phyloP scores from a whole-genome alignment of 2,888 invertebrate genomes.

The Entomobrya proxima region DNA sequence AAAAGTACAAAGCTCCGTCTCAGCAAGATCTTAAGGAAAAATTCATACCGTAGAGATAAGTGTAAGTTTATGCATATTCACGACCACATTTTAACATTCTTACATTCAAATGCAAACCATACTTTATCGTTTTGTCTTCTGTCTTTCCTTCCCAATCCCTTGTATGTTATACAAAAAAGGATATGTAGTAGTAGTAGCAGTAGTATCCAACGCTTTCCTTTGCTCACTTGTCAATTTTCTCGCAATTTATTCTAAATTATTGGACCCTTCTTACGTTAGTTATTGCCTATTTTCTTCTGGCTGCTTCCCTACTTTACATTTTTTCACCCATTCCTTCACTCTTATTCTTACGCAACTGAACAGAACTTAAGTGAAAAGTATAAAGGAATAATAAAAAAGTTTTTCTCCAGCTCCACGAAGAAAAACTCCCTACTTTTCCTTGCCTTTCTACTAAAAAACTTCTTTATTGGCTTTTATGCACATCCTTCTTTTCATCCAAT shows the following conservation, averaged over 20 bases:
- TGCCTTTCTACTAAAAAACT: background rate
- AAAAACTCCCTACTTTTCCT: background rate
- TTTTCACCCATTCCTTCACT: slow-evolving; percentile 21
- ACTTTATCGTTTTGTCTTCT: background rate
- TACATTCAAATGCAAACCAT: background rate
- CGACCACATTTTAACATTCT: background rate
- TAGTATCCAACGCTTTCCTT: too few species aligned
- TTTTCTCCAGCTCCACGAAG: background rate
- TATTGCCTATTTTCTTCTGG: too few species aligned
- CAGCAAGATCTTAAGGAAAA: too few species aligned
- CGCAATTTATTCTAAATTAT: slow-evolving; percentile 56
- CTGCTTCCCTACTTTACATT: too few species aligned
- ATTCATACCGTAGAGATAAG: too few species aligned
- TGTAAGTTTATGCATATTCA: background rate
- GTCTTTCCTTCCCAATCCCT: background rate
- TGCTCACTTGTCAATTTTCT: slow-evolving; percentile 62
- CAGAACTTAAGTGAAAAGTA: background rate
- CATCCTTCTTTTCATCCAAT: background rate
- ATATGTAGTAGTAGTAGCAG: too few species aligned
- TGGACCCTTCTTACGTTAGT: slow-evolving; percentile 43
- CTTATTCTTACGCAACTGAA: background rate
- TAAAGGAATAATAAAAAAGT: background rate
- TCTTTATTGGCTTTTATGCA: slow-evolving; percentile 32
- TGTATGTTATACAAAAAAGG: background rate
- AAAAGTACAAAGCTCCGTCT: too few species aligned